Base-by-base conservation (phyloP, 2,888 invertebrate species). In the Amphipoea lucens region DNA sequence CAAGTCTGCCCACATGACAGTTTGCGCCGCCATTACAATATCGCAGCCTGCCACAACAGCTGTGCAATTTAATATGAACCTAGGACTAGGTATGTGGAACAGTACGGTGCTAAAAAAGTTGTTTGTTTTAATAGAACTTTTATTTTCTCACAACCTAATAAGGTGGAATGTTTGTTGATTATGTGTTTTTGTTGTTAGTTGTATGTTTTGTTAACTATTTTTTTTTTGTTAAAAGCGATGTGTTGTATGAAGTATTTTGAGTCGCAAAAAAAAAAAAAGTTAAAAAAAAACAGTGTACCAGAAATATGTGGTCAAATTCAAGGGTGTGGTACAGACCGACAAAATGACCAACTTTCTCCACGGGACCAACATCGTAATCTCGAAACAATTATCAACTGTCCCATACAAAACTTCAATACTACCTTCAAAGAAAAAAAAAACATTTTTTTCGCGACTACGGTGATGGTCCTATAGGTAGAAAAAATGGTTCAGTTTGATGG, bases 21-120 rank as follows among this genome's bases (percentile, higher is more conserved):
- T 83, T 84, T 86, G 73, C 48, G 68, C 62, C 36, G 60, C 78
- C 14, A 86, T 83, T 86, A 83, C 69, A 77, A 78, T 74, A 73
- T 83, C 57, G 70, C 78, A 70, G 78, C 36, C 67, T 68, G 67
- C 68, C 40, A 62, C 82, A 86, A 86, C 84, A 84, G 87, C 87
- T 84, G 87, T 71, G 71, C 70, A 63, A 78, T 84, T 86, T 84
- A 86, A 84, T 86, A 76, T 74, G 42, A 51, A 70, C 77, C 63
- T 81, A 85, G 57, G 36, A 23, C 51, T 20, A n/a, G n/a, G n/a
- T n/a, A 70, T 66, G 36, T 77, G n/a, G 57, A 57, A 60, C 48
- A 48, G 12, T 48, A 1, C 6, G 42, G 45, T 45, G 60, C 60
- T 48, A 72, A 82, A 70, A 70, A 82, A 68, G 62, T 80, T 62